Base-by-base conservation (phyloP, 2,888 invertebrate species). In the Bursaphelenchus okinawaensis region DNA sequence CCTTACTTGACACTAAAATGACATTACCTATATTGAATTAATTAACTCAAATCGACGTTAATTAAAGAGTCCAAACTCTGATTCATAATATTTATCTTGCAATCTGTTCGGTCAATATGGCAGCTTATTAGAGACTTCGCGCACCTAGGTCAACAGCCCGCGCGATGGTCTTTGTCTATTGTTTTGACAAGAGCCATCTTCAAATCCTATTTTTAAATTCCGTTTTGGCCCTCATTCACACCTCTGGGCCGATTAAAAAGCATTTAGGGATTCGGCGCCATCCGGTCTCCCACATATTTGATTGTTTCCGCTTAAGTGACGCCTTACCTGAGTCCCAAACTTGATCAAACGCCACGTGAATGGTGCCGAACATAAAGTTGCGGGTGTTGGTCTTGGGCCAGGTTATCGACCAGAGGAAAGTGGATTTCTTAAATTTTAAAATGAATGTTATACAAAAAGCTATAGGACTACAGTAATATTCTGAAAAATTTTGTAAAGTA, bases 291-390 rank as follows among this genome's bases (percentile, higher is more conserved):
- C 56, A 27, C 22, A 52, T 22, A 22, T 52, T 20, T 24, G 24
- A 52, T 20, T 24, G 52, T 12, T 24, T 20, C 27, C 19, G 27
- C 26, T 56, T 19, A 24, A 26, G 26, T 28, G 23, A 16, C 29
- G 2, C 28, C 57, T 51, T 50, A 77, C 77, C 75, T 66, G 69
- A 66, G 51, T 85, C 83, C 87, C 87, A 87, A 27, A 87, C 86
- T 60, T 84, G 79, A 8, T 85, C 84, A 78, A 86, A 87, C 0
- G 87, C 86, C 19, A 87, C 87, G 79, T 87, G 87, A 71, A 87
- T 86, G 12, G 87, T 87, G 28, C 87, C 87, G 76, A 87, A 87
- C 70, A 87, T 84, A 79, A 85, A 87, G 1, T 71, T 72, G 40
- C 58, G 63, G 0, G 72, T 59, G 4, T 54, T 54, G 9, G 28